Percentiles rank a stretch among this genome's conserved stretches.
Conservation (phyloP, 2,888 invertebrate genomes). For the Lingula anatina region DNA sequence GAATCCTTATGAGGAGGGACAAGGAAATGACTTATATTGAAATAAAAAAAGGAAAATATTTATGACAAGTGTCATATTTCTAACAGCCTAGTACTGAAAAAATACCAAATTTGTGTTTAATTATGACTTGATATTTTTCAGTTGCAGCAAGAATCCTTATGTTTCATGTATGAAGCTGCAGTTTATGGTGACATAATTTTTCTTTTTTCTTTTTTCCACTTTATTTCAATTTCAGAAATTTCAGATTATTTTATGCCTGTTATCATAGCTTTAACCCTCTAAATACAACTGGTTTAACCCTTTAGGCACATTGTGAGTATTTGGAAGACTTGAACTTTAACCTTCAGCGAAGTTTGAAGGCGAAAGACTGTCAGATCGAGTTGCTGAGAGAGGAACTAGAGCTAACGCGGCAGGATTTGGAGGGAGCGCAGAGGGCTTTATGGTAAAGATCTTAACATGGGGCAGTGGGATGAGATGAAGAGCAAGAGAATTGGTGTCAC, state of each 20-base stretch:
- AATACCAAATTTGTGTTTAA: neutral
- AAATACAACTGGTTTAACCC: constrained; percentile 2
- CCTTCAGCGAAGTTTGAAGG: constrained; percentile 68
- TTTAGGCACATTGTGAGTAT: constrained; percentile 78
- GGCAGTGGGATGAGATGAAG: no score
- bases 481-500: no score
- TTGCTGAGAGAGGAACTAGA: constrained; percentile 50
- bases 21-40: neutral
- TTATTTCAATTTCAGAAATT: no score
- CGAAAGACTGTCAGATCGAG: constrained; percentile 65
- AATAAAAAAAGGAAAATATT: neutral
- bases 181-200: neutral
- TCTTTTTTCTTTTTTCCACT: no score
- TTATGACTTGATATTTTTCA: neutral
- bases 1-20: neutral
- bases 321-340: constrained; percentile 78
- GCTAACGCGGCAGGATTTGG: no score
- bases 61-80: neutral
- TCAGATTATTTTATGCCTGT: no score
- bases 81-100: neutral
- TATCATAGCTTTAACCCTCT: no score
- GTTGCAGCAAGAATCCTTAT: neutral
- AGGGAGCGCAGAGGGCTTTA: no score
- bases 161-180: neutral
- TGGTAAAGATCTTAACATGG: no score